Evolutionary conservation across 2,113 vertebrate species (phyloP), one percentile per base, ranked within the genome.

Genomic region (Pseudorectes ferrugineus): DNA sequence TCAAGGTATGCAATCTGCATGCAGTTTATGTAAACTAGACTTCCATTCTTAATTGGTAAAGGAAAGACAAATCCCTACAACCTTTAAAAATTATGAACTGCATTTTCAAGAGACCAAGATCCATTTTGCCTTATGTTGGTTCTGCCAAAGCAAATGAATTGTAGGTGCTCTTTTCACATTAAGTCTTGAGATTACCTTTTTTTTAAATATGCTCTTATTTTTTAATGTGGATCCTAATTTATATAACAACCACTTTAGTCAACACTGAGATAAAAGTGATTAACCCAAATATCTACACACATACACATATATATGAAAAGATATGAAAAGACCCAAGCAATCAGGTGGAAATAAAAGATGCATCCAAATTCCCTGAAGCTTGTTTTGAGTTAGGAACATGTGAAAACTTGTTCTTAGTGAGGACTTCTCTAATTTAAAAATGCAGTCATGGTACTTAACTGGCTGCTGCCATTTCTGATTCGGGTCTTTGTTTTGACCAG

Each of bases 401-500:
- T 54, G 24, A 82, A 76, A 80, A 46, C 17, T 61, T 58, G 35
- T 76, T 79, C 38, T 71, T 79, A 74, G 54, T 36, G 48, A 94
- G n/a, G 51, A 38, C 15, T 88, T 76, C 62, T 94, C 72, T 85
- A 74, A 93, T 55, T 74, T 66, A 88, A 83, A 90, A 90, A 88
- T n/a, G 46, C 18, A 46, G 25, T 62, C 8, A 43, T 21, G 49
- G 61, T 65, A 81, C 61, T 95, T 78, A 87, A 87, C 80, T 75
- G 65, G 66, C 91, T 92, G 49, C 91, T 94, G 94, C 80, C 93
- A 91, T 38, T 94, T 86, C 63, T 83, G 51, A 89, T 94, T 95
- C 4, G 9, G 65, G 51, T 80, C 88, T 93, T 93, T 88, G 49
- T 76, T 94, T 93, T 77, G 88, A 80, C 67, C 91, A 91, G 88